A percentile compares a stretch with the other conserved stretches of the same genome.
Evolutionary conservation across 2,797 vertebrate species (phyloP).

Genomic region (Enteromius treurensis): DNA sequence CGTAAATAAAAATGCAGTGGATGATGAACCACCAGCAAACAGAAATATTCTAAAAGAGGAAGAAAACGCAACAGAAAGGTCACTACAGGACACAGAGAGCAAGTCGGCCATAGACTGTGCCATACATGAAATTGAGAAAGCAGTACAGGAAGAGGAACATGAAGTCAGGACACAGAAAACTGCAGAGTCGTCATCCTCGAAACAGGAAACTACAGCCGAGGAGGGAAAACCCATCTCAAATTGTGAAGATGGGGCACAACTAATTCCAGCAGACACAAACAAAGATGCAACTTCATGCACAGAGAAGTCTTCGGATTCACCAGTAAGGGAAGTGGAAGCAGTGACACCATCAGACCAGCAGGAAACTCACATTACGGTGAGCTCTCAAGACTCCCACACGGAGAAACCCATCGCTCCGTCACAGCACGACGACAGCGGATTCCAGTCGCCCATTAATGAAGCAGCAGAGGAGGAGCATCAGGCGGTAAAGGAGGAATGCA

Average conservation of each 20-base stretch:
- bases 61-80: conserved; percentile 15
- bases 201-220: background rate
- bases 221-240: conserved; percentile 5
- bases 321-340: conserved; percentile 15
- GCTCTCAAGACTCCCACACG: conserved; percentile 33
- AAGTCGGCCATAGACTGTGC: conserved; percentile 51
- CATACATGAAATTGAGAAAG: conserved; percentile 50
- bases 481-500: conserved; percentile 41
- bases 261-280: background rate
- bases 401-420: conserved; percentile 25
- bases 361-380: conserved; percentile 25
- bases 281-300: background rate
- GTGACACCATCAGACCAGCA: conserved; percentile 8
- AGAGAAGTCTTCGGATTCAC: conserved; percentile 12
- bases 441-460: conserved; percentile 61
- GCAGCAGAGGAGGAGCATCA: conserved; percentile 31
- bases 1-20: background rate
- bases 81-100: conserved; percentile 41
- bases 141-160: conserved; percentile 57
- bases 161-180: conserved; percentile 30
- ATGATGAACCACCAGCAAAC: conserved; percentile 57
- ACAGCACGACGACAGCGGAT: conserved; percentile 57
- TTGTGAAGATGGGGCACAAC: background rate
- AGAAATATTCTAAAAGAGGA: conserved; percentile 64
- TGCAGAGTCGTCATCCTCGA: conserved; percentile 37